Evolutionary conservation across 2,888 invertebrate genomes (phyloP), one percentile per base, ranked within the genome.

Genomic region (Drosophila parthenogenetica): DNA sequence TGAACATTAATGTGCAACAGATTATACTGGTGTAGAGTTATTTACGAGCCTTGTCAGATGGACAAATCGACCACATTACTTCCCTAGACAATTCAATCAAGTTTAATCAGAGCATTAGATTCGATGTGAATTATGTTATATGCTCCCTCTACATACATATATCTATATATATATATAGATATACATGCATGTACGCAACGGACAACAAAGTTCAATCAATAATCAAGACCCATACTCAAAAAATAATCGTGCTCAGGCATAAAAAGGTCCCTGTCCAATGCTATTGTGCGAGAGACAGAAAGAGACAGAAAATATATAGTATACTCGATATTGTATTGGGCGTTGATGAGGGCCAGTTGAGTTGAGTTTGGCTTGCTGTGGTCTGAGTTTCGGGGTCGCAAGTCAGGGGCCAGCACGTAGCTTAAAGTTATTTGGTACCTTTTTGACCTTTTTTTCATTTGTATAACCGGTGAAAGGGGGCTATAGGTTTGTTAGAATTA

Each of bases 31-130:
- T 55, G 25, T 11, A 46, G 43, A 76, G 64, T 69, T 84, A 66
- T 75, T 77, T 72, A 78, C 19, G 61, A 67, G 72, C 42, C 60
- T 61, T 62, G 62, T 69, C 81, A 57, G 73, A 71, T 80, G 69
- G 49, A 51, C 59, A 70, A 71, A 81, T 62, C 55, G 58, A 49
- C 59, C 65, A 73, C 75, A 74, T 71, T 77, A 58, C 71, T 69
- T n/a, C 55, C 42, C 64, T 67, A 68, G 77, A 82, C 83, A 83
- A 80, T 83, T 81, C 81, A 88, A 88, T 83, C 81, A 81, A 76
- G 79, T 86, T 86, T 81, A 88, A 89, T 89, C 88, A 88, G 79
- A 67, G 81, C 75, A 79, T 89, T 86, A 74, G 73, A 69, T 69
- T 72, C 69, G 46, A 64, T 70, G 69, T 69, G 65, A 63, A 46